Percentiles rank a stretch among this genome's conserved stretches.
Conservation (phyloP, 2,797 vertebrate species). For the Chaetodon trifasciatus region DNA sequence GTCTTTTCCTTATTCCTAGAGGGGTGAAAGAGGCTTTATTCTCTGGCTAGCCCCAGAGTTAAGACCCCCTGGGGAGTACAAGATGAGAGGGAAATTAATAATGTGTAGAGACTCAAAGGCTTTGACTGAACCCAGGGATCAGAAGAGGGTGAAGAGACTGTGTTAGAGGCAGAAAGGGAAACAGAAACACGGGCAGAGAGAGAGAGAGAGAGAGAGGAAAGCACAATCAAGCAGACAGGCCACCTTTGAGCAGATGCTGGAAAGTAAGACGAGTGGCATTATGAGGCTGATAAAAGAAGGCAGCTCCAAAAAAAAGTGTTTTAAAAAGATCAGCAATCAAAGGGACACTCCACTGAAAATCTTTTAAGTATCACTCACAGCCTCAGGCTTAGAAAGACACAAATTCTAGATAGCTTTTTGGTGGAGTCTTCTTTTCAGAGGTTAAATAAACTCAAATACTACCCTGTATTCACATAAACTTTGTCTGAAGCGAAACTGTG, state of each 20-base stretch:
- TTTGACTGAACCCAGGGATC: conserved; percentile 75
- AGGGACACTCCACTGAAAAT: conserved; percentile 5
- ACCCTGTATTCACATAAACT: background rate
- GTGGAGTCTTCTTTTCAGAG: background rate
- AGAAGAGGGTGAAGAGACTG: conserved; percentile 46
- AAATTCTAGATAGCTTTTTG: background rate
- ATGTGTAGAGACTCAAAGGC: conserved; percentile 73
- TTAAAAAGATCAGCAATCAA: conserved; percentile 26
- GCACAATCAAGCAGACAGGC: conserved; percentile 44
- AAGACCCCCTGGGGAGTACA: conserved; percentile 65
- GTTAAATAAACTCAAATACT: background rate
- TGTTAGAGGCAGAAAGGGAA: conserved; percentile 46
- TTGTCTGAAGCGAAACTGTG: background rate
- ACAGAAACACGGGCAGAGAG: conserved; percentile 45
- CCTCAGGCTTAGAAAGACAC: background rate
- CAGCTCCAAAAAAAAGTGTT: conserved; percentile 3
- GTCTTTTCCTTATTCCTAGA: conserved; percentile 62
- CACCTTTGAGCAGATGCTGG: conserved; percentile 44
- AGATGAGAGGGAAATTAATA: conserved; percentile 85
- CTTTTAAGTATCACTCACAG: background rate
- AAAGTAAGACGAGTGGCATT: conserved; percentile 12
- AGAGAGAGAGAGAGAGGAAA: conserved; percentile 33
- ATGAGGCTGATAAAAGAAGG: conserved; percentile 39
- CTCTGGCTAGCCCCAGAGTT: conserved; percentile 58
- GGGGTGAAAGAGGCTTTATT: conserved; percentile 69